Conservation (phyloP, 2,113 vertebrate genomes). For the Grallaria varia region DNA sequence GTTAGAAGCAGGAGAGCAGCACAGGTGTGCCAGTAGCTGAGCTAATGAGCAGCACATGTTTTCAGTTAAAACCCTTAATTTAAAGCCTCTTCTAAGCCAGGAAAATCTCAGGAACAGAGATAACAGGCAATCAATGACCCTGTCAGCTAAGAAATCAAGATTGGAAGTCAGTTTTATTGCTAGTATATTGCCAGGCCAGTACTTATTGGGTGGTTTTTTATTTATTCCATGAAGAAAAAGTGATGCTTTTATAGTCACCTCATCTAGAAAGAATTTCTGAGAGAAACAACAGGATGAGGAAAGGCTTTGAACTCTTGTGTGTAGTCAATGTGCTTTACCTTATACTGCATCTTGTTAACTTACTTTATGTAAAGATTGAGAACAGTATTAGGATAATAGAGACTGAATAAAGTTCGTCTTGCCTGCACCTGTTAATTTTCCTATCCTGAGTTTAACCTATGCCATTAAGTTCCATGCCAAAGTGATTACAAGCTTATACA, state of each 20-base stretch:
- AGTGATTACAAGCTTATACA: background rate
- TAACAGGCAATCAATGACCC: background rate
- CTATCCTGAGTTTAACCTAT: background rate
- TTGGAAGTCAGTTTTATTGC: background rate
- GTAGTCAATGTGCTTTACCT: background rate
- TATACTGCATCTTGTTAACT: background rate
- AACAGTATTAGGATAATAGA: background rate
- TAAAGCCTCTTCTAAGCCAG: background rate
- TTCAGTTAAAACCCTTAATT: slow-evolving; percentile 33
- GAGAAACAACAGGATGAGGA: background rate
- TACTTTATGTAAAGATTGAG: background rate
- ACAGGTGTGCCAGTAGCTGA: slow-evolving; percentile 2
- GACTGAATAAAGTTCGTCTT: background rate
- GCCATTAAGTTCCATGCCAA: background rate
- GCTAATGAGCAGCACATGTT: slow-evolving; percentile 33
- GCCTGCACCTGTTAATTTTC: background rate
- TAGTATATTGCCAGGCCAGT: background rate
- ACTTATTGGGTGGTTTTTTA: background rate
- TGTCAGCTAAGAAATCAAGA: background rate
- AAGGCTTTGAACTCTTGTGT: background rate
- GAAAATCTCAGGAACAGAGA: background rate
- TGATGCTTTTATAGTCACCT: background rate
- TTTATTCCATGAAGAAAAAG: background rate
- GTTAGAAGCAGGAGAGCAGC: background rate
- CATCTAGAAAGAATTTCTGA: background rate